These are phyloP conservation scores for Eleginops maclovinus DNA, from an alignment of 2,113 vertebrate genomes.

Conservation along the genomic window DNA sequence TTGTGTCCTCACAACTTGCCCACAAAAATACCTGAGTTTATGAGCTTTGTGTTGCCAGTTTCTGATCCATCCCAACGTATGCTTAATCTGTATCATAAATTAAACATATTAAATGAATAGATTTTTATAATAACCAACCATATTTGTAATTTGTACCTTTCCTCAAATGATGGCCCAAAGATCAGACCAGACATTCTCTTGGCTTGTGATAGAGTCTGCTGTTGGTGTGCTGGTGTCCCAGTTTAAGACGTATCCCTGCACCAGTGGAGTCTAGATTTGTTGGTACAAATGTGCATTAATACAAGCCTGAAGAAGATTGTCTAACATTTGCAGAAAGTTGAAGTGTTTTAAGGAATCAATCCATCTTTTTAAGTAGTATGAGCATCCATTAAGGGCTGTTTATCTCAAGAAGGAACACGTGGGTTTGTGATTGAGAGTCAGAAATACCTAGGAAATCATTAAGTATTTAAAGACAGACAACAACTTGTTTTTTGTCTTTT, in stretches of 20 bases:
- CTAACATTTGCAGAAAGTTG: not conserved
- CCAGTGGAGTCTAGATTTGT: slow-evolving; percentile 18
- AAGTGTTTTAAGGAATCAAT: not conserved
- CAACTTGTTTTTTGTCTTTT: too few relatives aligned
- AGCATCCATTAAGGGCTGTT: not conserved
- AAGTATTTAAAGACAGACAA: not conserved
- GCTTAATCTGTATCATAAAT: not conserved
- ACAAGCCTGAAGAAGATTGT: not conserved
- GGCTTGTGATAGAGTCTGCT: slow-evolving; percentile 52
- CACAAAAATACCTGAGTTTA: slow-evolving; percentile 7
- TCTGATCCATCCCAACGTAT: not conserved
- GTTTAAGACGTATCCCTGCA: slow-evolving; percentile 58
- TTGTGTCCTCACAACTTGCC: not conserved
- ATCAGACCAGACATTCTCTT: slow-evolving; percentile 1
- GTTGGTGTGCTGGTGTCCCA: slow-evolving; percentile 53
- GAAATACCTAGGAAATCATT: not conserved
- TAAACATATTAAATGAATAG: not conserved
- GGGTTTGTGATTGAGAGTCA: not conserved
- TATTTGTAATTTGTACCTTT: not conserved
- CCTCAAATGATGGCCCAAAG: not conserved
- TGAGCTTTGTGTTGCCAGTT: slow-evolving; percentile 20
- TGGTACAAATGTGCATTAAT: not conserved
- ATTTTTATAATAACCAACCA: not conserved
- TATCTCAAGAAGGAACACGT: not conserved
- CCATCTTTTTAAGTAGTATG: not conserved